Base-by-base conservation (phyloP, 2,888 invertebrate genomes). In the Athetis lepigone region DNA sequence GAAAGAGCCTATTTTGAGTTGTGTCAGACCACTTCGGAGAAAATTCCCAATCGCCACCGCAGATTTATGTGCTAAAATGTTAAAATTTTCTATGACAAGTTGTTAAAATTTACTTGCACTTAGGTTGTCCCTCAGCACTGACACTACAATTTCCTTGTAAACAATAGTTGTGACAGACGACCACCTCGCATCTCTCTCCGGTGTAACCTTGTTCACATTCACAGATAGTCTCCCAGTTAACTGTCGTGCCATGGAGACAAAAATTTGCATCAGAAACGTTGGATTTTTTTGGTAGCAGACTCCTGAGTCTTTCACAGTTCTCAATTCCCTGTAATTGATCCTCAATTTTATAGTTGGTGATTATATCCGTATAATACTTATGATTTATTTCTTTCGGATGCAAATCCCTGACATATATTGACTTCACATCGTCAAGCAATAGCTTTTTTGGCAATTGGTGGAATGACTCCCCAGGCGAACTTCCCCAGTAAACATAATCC, bases 161-260 rank as follows among this genome's bases (percentile, higher is more conserved):
- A 9, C 40, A 52, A 25, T 40, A 40, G 40, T 52, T 52, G 8
- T 40, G 51, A 27, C 51, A 37, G 6, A 25, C n/a, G 13, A 25
- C 18, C 18, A 19, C 40, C 0, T 40, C 19, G n/a, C 51, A 40
- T 40, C 25, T 27, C 5, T 27, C 51, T 5, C 25, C 40, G 18
- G 18, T 27, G 18, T 51, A 40, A 25, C 40, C 51, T 9, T 52
- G 18, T n/a, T 18, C 8, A 39, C 51, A 40, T 13, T 40, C 25
- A 40, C 51, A 40, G n/a, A 25, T 13, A 25, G 40, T 5, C 9
- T 40, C 25, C 19, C n/a, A 25, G n/a, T 18, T 27, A 23, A 37
- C n/a, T 50, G 21, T 11, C 16, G 36, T 16, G 7, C 39, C 39
- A 21, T 50, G 36, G 6, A 39, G 39, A 51, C 51, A 51, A 2